Conservation (phyloP, 2,888 invertebrate species). For the Elaeidobius kamerunicus region DNA sequence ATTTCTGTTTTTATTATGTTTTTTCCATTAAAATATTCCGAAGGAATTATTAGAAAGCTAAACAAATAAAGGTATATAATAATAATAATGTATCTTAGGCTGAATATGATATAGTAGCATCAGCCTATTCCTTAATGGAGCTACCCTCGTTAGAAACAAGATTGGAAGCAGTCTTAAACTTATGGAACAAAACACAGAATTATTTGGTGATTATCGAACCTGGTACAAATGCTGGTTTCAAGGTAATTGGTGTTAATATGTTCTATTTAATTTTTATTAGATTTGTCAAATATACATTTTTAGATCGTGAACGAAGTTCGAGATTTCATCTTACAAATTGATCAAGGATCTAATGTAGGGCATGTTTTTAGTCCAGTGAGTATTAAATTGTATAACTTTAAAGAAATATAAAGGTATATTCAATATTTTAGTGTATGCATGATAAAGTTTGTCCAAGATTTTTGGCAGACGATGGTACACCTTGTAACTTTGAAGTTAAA, state of each 20-base stretch:
- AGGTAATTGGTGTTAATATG: no score
- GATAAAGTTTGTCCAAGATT: constrained; percentile 74
- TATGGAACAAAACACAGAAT: constrained; percentile 84
- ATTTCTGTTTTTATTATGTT: background rate
- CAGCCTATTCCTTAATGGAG: constrained; percentile 80
- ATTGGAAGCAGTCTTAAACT: constrained; percentile 65
- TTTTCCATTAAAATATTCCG: no score
- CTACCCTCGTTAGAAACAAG: constrained; percentile 64
- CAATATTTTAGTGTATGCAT: constrained; percentile 70
- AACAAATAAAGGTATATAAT: background rate
- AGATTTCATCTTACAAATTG: constrained; percentile 68
- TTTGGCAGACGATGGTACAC: constrained; percentile 59
- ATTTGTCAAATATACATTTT: no score
- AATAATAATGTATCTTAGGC: constrained; percentile 48
- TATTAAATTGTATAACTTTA: no score
- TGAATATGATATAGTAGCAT: constrained; percentile 76
- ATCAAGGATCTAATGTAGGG: constrained; percentile 47
- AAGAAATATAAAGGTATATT: no score
- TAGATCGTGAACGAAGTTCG: constrained; percentile 76
- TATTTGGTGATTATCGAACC: constrained; percentile 82
- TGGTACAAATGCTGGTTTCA: constrained; percentile 79
- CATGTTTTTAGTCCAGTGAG: constrained; percentile 76
- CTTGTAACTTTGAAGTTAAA: constrained; percentile 73
- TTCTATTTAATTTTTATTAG: no score
- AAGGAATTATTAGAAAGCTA: background rate